A percentile compares a stretch with the other conserved stretches of the same genome.
phyloP scores from a whole-genome alignment of 2,888 invertebrate genomes.

The Polydrusus pterygomalis region DNA sequence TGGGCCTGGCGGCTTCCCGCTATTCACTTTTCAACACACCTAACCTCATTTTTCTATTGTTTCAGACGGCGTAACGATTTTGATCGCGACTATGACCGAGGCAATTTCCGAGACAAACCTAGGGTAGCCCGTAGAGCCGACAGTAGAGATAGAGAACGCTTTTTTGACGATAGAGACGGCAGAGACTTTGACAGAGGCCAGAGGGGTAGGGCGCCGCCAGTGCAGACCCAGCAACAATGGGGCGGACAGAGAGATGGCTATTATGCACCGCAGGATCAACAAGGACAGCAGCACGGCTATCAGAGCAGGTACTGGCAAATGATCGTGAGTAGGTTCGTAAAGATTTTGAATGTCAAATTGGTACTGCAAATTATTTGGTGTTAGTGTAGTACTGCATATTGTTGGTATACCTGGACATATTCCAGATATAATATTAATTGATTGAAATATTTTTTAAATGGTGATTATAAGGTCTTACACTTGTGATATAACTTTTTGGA shows the following conservation, averaged over 20 bases:
- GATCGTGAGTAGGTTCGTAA: constrained; percentile 49
- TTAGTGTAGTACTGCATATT: constrained; percentile 7
- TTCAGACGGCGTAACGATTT: constrained; percentile 63
- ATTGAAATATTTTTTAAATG: constrained; percentile 13
- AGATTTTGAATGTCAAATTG: constrained; percentile 21
- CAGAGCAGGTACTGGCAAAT: constrained; percentile 50
- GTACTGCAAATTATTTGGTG: constrained; percentile 8
- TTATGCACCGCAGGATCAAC: constrained; percentile 62
- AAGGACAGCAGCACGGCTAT: constrained; percentile 53
- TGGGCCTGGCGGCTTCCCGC: not conserved
- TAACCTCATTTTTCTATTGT: constrained; percentile 53
- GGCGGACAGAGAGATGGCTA: constrained; percentile 59
- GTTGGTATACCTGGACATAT: not conserved
- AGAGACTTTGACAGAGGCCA: constrained; percentile 51
- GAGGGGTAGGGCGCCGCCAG: constrained; percentile 18
- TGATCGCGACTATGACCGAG: constrained; percentile 64
- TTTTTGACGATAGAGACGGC: constrained; percentile 56
- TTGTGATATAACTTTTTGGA: not conserved
- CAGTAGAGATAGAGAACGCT: constrained; percentile 55
- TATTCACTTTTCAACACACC: not conserved
- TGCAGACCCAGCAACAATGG: constrained; percentile 54
- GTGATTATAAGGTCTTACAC: not conserved
- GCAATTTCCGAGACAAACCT: constrained; percentile 54
- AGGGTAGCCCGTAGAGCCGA: constrained; percentile 43
- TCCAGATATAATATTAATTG: not conserved